Percentiles rank a stretch among this genome's conserved stretches.
Evolutionary conservation across 2,113 vertebrate species (phyloP).

Genomic region (Suncus etruscus): DNA sequence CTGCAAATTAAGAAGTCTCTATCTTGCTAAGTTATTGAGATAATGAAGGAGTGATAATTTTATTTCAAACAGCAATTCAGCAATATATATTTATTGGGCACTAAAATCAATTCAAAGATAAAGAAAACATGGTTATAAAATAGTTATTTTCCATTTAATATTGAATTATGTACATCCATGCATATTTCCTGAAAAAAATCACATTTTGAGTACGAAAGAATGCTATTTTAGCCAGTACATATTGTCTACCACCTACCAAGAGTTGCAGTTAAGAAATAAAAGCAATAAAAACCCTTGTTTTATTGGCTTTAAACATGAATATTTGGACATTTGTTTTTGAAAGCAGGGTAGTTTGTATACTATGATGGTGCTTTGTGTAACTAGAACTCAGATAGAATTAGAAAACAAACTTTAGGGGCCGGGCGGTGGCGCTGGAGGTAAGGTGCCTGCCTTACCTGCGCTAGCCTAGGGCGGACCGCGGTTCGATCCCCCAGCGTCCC

Average conservation of each 20-base stretch:
- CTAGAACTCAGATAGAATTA: neutral
- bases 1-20: too few species aligned
- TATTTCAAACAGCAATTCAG: neutral
- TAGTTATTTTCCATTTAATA: neutral
- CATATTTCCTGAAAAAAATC: neutral
- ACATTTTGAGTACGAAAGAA: neutral
- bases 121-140: neutral
- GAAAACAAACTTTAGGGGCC: too few species aligned
- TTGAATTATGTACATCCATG: neutral
- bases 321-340: conserved; percentile 33
- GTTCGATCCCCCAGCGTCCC: too few species aligned
- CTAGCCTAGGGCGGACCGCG: too few species aligned
- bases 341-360: conserved; percentile 12
- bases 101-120: neutral
- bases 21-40: too few species aligned
- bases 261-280: neutral
- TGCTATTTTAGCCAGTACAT: neutral
- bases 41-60: too few species aligned
- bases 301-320: neutral
- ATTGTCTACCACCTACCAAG: neutral
- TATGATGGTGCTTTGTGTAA: neutral
- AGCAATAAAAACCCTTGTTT: conserved; percentile 5
- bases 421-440: too few species aligned
- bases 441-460: too few species aligned
- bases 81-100: neutral